phyloP scores from a whole-genome alignment of 2,797 vertebrate genomes.

The Pipistrellus nathusii region DNA sequence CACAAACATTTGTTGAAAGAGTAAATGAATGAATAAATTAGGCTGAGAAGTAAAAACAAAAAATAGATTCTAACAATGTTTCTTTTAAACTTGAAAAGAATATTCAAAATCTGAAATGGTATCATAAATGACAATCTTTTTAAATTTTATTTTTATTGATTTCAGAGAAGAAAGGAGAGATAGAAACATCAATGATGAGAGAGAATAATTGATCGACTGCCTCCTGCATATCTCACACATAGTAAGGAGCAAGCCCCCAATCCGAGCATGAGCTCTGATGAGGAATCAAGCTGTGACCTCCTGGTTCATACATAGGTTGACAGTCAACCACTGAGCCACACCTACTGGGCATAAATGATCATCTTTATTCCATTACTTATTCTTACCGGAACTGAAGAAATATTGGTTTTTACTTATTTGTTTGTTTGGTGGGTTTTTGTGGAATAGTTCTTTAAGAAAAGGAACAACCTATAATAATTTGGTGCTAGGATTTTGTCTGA shows the following conservation, averaged over 20 bases:
- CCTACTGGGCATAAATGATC: not conserved
- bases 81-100: conserved; percentile 59
- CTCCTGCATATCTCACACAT: too few relatives aligned
- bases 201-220: too few relatives aligned
- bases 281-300: not conserved
- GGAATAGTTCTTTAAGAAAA: not conserved
- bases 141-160: not conserved
- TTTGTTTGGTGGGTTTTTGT: not conserved
- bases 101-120: conserved; percentile 65
- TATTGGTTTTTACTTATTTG: not conserved
- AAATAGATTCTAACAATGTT: not conserved
- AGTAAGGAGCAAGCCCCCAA: not conserved
- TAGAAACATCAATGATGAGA: not conserved
- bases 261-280: not conserved
- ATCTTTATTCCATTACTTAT: conserved; percentile 47
- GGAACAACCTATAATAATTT: conserved; percentile 44
- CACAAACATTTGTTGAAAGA: not conserved
- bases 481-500: conserved; percentile 31
- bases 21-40: conserved; percentile 10
- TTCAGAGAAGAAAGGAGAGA: not conserved
- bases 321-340: not conserved
- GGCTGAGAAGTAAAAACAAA: not conserved
- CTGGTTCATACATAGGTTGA: not conserved
- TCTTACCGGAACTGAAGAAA: conserved; percentile 46
- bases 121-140: conserved; percentile 4